Conservation (phyloP, 2,797 vertebrate species). For the Spondyliosoma cantharus region DNA sequence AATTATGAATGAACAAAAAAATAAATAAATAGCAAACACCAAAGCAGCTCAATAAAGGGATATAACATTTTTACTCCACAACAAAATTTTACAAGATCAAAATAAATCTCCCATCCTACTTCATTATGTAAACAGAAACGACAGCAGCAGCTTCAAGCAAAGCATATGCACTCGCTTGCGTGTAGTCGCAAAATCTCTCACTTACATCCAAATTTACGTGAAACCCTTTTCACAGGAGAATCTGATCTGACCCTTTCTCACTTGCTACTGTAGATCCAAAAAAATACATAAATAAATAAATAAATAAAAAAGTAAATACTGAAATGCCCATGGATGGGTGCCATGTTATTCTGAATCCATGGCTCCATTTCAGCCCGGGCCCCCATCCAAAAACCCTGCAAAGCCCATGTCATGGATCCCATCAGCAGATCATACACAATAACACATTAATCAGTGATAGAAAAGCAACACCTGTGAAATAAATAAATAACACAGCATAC, state of each 20-base stretch:
- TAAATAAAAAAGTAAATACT: not conserved
- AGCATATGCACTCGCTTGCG: conserved; percentile 16
- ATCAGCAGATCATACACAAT: conserved; percentile 73
- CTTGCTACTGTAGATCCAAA: not conserved
- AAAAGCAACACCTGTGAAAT: conserved; percentile 79
- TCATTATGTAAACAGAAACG: conserved; percentile 25
- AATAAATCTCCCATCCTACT: conserved; percentile 2
- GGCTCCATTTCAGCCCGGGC: conserved; percentile 67
- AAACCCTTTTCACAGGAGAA: conserved; percentile 16
- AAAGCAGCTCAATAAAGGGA: not conserved
- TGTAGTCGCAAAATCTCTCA: conserved; percentile 17
- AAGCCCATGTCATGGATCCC: conserved; percentile 67
- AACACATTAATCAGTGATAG: conserved; percentile 75
- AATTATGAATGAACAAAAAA: not conserved
- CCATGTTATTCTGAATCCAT: conserved; percentile 44
- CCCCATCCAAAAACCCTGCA: conserved; percentile 63
- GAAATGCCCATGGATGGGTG: conserved; percentile 26
- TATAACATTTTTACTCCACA: not conserved
- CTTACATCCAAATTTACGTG: not conserved
- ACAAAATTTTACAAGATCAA: conserved; percentile 15
- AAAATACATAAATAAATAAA: not conserved
- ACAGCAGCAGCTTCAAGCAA: conserved; percentile 40
- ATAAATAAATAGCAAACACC: not conserved
- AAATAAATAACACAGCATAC: conserved; percentile 77
- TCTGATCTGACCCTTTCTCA: conserved; percentile 13